A percentile compares a stretch with the other conserved stretches of the same genome.
phyloP scores from a whole-genome alignment of 2,888 invertebrate species.

The Phania funesta region DNA sequence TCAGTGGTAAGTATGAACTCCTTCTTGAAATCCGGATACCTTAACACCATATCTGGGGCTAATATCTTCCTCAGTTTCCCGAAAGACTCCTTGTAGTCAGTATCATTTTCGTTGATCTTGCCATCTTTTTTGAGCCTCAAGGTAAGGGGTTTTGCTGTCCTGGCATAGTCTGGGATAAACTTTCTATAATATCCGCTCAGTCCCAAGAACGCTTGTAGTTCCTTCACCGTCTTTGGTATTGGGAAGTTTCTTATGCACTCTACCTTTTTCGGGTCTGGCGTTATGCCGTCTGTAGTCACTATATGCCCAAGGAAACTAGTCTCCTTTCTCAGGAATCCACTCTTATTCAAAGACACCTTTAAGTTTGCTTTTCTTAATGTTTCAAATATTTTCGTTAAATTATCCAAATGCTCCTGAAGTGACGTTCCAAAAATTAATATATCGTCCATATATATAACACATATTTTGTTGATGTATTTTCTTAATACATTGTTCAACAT shows the following conservation, averaged over 20 bases:
- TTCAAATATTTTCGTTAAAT: background rate
- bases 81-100: background rate
- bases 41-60: background rate
- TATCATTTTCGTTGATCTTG: constrained; percentile 10
- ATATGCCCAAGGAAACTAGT: background rate
- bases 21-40: background rate
- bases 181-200: background rate
- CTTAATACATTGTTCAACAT: background rate
- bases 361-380: no score
- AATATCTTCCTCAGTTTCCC: constrained; percentile 1
- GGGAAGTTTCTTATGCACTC: background rate
- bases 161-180: background rate
- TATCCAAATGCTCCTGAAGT: background rate
- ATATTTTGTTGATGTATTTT: background rate
- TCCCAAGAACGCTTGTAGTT: background rate
- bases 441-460: background rate
- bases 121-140: background rate
- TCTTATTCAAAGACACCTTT: background rate
- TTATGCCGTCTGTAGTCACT: background rate
- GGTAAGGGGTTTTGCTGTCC: constrained; percentile 3
- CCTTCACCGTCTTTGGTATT: background rate
- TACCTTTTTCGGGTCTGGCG: background rate
- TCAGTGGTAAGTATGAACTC: background rate
- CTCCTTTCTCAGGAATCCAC: background rate
- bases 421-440: background rate